Percentiles rank a stretch among this genome's conserved stretches.
phyloP scores from a whole-genome alignment of 2,888 invertebrate genomes.

The Drosophila quinaria region DNA sequence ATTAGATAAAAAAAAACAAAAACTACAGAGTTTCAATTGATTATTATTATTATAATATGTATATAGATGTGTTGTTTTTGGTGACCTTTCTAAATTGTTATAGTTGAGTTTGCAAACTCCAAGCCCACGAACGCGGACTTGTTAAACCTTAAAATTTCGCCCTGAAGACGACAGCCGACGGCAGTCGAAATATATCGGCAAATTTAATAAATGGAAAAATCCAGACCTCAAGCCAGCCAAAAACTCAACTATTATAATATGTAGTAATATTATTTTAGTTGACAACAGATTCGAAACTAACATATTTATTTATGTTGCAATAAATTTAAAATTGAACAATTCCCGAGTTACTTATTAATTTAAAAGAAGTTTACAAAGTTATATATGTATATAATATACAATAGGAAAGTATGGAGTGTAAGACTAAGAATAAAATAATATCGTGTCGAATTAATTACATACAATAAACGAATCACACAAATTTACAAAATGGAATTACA shows the following conservation, averaged over 20 bases:
- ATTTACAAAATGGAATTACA: conserved; percentile 61
- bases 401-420: conserved; percentile 52
- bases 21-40: conserved; percentile 14
- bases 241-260: too few species aligned
- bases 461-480: conserved; percentile 60
- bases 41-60: conserved; percentile 1
- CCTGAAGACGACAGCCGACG: too few species aligned
- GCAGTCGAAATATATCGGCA: too few species aligned
- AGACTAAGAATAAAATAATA: conserved; percentile 34
- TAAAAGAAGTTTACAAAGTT: conserved; percentile 31
- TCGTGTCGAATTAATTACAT: conserved; percentile 30
- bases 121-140: too few species aligned
- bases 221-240: too few species aligned
- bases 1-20: conserved; percentile 7
- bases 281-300: conserved; percentile 26
- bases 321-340: conserved; percentile 49
- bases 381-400: conserved; percentile 48
- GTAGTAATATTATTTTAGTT: conserved; percentile 5
- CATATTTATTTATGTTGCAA: conserved; percentile 45
- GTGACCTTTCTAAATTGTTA: too few species aligned
- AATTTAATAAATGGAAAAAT: too few species aligned
- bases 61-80: too few species aligned
- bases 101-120: too few species aligned
- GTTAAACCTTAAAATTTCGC: too few species aligned
- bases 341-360: conserved; percentile 27